Evolutionary conservation across 2,888 invertebrate genomes (phyloP).

Genomic region (Catocala sponsa): DNA sequence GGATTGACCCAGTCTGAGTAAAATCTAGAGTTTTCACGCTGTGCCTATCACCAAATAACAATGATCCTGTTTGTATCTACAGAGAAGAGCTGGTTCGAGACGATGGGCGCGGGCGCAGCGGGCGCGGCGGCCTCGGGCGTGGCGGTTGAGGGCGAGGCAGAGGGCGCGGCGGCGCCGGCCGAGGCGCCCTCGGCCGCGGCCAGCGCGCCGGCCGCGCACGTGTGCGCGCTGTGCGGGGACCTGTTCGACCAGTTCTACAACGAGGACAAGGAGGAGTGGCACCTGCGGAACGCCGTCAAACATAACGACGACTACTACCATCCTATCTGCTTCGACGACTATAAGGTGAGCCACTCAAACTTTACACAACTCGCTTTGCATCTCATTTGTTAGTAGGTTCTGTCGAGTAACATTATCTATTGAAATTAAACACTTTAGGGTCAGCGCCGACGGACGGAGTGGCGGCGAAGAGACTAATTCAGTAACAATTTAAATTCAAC

Average conservation of each 20-base stretch:
- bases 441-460: no score
- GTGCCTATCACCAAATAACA: slow-evolving; percentile 7
- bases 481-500: no score
- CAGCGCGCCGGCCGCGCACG: slow-evolving; percentile 89
- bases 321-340: slow-evolving; percentile 96
- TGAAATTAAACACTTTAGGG: no score
- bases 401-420: no score
- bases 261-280: slow-evolving; percentile 99
- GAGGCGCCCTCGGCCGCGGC: slow-evolving; percentile 92
- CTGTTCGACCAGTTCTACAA: slow-evolving; percentile 98
- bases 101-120: slow-evolving; percentile 84
- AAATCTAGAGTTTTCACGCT: no score
- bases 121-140: slow-evolving; percentile 34
- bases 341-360: slow-evolving; percentile 90
- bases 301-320: slow-evolving; percentile 94
- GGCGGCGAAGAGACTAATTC: no score
- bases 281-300: slow-evolving; percentile 94
- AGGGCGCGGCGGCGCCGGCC: slow-evolving; percentile 44
- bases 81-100: slow-evolving; percentile 97
- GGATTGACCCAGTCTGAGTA: no score
- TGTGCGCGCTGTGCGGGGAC: slow-evolving; percentile 97
- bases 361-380: no score
- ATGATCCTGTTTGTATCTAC: slow-evolving; percentile 28
- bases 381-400: no score
- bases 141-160: slow-evolving; percentile 57